Percentiles rank a stretch among this genome's conserved stretches.
These are phyloP conservation scores for Bufo gargarizans DNA, from an alignment of 2,113 vertebrate species.

Conservation along the genomic window DNA sequence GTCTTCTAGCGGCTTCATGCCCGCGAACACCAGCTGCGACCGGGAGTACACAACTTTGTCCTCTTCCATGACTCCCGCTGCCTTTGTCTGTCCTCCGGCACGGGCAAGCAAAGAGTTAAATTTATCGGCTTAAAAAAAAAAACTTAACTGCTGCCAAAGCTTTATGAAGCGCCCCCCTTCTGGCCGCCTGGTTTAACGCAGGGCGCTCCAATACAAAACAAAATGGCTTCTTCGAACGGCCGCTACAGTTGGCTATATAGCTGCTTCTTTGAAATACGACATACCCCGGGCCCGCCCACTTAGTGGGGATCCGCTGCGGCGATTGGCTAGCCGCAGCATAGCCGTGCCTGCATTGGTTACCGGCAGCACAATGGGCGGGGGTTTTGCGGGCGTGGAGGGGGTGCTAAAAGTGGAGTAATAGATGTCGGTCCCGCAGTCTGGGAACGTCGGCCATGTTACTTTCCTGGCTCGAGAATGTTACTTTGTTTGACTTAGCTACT, in stretches of 20 bases:
- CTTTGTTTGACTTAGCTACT: not conserved
- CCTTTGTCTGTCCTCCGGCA: constrained; percentile 52
- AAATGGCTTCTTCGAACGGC: constrained; percentile 50
- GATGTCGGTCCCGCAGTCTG: not conserved
- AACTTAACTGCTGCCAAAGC: constrained; percentile 31
- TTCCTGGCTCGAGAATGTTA: not conserved
- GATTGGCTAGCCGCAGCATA: not conserved
- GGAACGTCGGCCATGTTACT: constrained; percentile 45
- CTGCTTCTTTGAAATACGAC: constrained; percentile 66
- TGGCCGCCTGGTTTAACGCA: constrained; percentile 67
- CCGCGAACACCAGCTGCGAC: constrained; percentile 74
- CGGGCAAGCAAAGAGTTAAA: constrained; percentile 41
- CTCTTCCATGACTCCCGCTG: constrained; percentile 61
- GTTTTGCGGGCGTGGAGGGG: not conserved
- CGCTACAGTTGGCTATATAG: constrained; percentile 61
- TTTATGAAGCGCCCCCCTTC: constrained; percentile 64
- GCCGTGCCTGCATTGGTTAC: not conserved
- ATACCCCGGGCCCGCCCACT: constrained; percentile 34
- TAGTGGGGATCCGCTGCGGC: not conserved
- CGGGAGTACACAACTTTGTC: constrained; percentile 80
- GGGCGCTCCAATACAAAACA: constrained; percentile 27
- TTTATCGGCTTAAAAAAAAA: not conserved
- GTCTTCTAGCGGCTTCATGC: constrained; percentile 75
- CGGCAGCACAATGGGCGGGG: not conserved
- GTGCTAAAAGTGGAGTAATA: constrained; percentile 30